Conservation (phyloP, 2,113 vertebrate genomes). For the Falco punctatus region DNA sequence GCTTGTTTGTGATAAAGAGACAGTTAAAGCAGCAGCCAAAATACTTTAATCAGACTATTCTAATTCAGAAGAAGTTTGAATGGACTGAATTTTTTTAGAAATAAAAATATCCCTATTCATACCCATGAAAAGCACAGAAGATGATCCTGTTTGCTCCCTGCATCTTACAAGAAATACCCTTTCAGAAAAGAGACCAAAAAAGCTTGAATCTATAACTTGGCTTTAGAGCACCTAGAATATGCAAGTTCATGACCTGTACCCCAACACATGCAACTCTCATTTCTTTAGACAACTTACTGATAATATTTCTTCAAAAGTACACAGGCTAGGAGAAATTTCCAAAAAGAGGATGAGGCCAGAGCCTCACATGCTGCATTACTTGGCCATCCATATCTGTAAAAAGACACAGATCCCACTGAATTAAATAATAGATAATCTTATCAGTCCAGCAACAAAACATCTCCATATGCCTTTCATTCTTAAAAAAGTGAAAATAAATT, state of each 20-base stretch:
- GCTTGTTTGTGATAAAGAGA: not conserved
- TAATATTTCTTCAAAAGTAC: not conserved
- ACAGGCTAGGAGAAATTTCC: not conserved
- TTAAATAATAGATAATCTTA: not conserved
- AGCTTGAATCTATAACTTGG: not conserved
- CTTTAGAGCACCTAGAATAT: not conserved
- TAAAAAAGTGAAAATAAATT: not conserved
- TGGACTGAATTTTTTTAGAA: not conserved
- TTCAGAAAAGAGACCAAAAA: not conserved
- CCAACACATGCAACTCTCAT: not conserved
- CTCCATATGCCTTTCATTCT: not conserved
- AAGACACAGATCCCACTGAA: rapidly evolving
- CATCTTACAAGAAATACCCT: not conserved
- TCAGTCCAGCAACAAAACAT: not conserved
- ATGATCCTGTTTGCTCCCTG: not conserved
- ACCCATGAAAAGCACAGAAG: not conserved
- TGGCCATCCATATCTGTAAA: not conserved
- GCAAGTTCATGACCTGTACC: not conserved
- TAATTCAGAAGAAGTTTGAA: not conserved
- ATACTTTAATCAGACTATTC: not conserved
- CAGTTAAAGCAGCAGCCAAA: not conserved
- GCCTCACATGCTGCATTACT: not conserved
- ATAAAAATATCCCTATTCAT: not conserved
- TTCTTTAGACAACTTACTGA: not conserved
- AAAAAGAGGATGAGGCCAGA: not conserved